phyloP scores from a whole-genome alignment of 2,888 invertebrate genomes.

The Dasysyrphus tricinctus region DNA sequence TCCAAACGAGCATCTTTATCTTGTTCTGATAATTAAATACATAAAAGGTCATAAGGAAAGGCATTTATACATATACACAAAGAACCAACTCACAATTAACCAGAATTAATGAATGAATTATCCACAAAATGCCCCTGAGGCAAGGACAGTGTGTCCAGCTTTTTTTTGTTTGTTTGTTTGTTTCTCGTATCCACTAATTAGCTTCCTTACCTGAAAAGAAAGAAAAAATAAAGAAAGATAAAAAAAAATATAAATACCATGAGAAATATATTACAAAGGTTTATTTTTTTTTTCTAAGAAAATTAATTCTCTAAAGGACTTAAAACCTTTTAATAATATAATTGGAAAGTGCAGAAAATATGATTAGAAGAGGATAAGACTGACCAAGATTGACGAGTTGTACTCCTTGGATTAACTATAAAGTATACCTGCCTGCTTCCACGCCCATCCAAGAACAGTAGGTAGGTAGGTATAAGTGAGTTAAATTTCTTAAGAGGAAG shows the following conservation, averaged over 20 bases:
- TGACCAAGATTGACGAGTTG: conserved; percentile 8
- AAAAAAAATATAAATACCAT: conserved; percentile 37
- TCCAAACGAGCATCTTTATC: conserved; percentile 36
- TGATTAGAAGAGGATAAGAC: conserved; percentile 45
- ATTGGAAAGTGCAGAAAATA: conserved; percentile 67
- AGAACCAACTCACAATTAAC: conserved; percentile 36
- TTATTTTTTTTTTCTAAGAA: conserved; percentile 18
- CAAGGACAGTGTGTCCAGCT: conserved; percentile 19
- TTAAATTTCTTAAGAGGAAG: conserved; percentile 35
- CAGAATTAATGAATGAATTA: conserved; percentile 44
- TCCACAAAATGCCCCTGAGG: conserved; percentile 23
- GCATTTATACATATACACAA: not conserved
- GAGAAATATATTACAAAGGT: conserved; percentile 6
- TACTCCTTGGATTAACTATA: conserved; percentile 12
- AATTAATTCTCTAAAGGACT: conserved; percentile 52
- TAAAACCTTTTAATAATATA: conserved; percentile 9
- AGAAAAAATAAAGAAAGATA: conserved; percentile 19
- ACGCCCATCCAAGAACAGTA: not conserved
- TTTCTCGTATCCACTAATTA: conserved; percentile 54
- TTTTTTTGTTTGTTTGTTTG: conserved; percentile 19
- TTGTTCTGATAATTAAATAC: conserved; percentile 19
- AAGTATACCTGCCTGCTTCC: not conserved
- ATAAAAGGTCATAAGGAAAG: conserved; percentile 6
- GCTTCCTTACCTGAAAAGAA: conserved; percentile 67
- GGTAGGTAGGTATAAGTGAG: not conserved